Evolutionary conservation across 2,888 invertebrate genomes (phyloP), one percentile per base, ranked within the genome.

Genomic region (Eristalis tenax): DNA sequence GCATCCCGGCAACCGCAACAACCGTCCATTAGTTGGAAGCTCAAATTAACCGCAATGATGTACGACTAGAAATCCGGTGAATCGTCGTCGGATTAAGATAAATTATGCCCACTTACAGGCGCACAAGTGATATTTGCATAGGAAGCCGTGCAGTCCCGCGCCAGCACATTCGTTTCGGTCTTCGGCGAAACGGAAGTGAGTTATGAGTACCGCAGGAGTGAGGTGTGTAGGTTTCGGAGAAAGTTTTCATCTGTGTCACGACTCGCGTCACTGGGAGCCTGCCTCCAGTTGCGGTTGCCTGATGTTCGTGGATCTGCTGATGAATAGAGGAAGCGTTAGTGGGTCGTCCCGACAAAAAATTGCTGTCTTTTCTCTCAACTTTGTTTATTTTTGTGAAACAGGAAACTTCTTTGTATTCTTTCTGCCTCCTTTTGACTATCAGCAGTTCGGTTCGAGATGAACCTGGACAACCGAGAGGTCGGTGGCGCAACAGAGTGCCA

Each of bases 51-150:
- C 35, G 10, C 43, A 70, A 80, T 43, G 68, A 77, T 77, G 35
- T 61, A 63, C 63, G 22, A 68, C 18, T 43, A 59, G 15, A 8
- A 75, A 69, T 63, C 23, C 40, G 69, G 23, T 40, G 75, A 68
- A 81, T 81, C 63, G 64, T 81, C 23, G 50, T 50, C 50, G 38
- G 43, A 57, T 23, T 50, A 65, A 65, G 64, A 75, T 65, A 65
- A 22, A 65, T 56, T 22, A 22, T 73, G 28, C 35, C 57, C 70
- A 70, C 23, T 32, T 57, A 35, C 38, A 57, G 56, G 26, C 32
- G 26, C 32, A 32, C 50, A 50, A 50, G 50, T 50, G 50, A n/a
- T 50, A 18, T 50, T 50, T 50, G 50, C 50, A 50, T 50, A 50
- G 18, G 50, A 50, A 50, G n/a, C 50, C 50, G 18, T 18, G 50